Percentiles rank a stretch among this genome's conserved stretches.
These are phyloP conservation scores for Aldrovandia affinis DNA, from an alignment of 2,797 vertebrate species.

Conservation along the genomic window DNA sequence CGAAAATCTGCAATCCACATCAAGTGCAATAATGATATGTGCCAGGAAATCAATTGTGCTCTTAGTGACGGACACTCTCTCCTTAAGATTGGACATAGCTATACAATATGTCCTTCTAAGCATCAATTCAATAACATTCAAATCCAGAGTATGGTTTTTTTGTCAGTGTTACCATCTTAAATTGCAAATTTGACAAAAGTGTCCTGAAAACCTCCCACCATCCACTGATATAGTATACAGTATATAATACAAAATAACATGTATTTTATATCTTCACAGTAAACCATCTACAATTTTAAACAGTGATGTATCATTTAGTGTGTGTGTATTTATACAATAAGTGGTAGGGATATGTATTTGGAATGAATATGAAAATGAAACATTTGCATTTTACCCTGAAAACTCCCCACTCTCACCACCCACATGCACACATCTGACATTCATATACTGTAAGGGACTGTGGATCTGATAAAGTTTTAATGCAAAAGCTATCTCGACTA, in stretches of 20 bases:
- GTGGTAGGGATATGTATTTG: not conserved
- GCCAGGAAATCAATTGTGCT: not conserved
- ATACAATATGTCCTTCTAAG: no score
- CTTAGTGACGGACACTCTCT: no score
- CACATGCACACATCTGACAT: conserved; percentile 30
- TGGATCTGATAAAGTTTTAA: conserved; percentile 26
- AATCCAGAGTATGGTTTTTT: no score
- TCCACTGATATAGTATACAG: no score
- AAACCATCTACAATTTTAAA: not conserved
- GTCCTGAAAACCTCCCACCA: no score
- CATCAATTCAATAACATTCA: no score
- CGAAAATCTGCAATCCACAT: not conserved
- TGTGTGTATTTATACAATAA: not conserved
- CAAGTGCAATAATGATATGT: not conserved
- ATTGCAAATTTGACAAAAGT: no score
- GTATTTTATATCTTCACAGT: not conserved
- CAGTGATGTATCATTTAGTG: not conserved
- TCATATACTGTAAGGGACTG: conserved; percentile 15
- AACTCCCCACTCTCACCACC: not conserved
- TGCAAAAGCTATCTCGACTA: conserved; percentile 38
- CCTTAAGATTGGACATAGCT: no score
- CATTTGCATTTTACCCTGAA: not conserved
- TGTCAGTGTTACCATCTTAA: no score
- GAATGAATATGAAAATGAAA: not conserved
- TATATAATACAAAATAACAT: no score